Evolutionary conservation across 2,797 vertebrate genomes (phyloP), one percentile per base, ranked within the genome.

Genomic region (Mormyrops attenuatus): DNA sequence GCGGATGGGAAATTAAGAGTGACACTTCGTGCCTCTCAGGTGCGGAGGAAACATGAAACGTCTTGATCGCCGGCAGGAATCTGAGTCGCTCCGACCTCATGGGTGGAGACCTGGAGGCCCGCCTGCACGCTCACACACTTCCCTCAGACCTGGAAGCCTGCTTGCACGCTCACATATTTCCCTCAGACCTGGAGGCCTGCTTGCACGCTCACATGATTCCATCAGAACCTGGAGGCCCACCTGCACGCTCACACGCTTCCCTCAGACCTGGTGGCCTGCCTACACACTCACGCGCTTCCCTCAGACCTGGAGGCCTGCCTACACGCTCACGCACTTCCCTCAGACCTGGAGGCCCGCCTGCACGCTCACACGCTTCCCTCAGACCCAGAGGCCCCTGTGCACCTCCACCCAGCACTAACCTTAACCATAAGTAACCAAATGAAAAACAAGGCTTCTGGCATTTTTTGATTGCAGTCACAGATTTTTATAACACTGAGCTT

Each of bases 31-130:
- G 41, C 8, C 60, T 86, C 20, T 84, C 93, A 96, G 95, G 93
- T 55, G 95, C 95, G 4, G 95, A 95, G 92, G 92, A 90, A 0
- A 55, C 47, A 13, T 55, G 50, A 89, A 87, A 69, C 20, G 1
- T 73, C 89, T 89, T 89, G 82, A 86, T 85, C 86, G 44, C 11
- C 41, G 13, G 34, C 44, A 85, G 82, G 47, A 89, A 26, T 9
- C 13, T 15, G 5, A 89, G 63, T 34, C 26, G 4, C 47, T 52
- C 44, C 22, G n/a, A 30, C 20, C 49, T 86, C 5, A 26, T 73
- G 30, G 20, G 7, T 69, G n/a, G 5, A 30, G 49, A 55, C 60
- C 26, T 41, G 85, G 9, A n/a, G 60, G 30, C 13, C 17, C 2
- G 11, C 13, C 1, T 50, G 13, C 50, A 53, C 50, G 5, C 13